phyloP scores from a whole-genome alignment of 2,113 vertebrate species.

The Sorex fumeus region DNA sequence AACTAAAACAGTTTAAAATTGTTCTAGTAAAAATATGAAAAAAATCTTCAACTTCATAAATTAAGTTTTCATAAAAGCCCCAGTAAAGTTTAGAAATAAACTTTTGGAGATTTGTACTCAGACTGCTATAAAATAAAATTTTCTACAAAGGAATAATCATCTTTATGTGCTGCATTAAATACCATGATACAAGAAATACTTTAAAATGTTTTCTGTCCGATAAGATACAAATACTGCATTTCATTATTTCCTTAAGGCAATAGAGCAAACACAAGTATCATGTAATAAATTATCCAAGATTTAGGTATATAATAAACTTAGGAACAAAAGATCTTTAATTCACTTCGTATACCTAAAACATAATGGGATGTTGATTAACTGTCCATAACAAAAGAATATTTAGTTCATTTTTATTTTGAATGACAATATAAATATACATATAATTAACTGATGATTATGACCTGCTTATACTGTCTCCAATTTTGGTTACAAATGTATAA shows the following conservation, averaged over 20 bases:
- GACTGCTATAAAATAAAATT: slow-evolving; percentile 54
- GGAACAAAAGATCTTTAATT: slow-evolving; percentile 15
- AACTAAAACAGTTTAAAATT: slow-evolving; percentile 43
- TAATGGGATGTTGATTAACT: neutral
- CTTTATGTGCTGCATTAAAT: slow-evolving; percentile 41
- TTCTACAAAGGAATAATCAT: slow-evolving; percentile 49
- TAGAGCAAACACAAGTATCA: slow-evolving; percentile 46
- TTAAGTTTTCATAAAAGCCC: slow-evolving; percentile 24
- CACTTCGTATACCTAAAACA: neutral
- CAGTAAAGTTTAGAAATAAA: slow-evolving; percentile 55
- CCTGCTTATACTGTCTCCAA: slow-evolving; percentile 6
- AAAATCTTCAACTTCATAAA: slow-evolving; percentile 23
- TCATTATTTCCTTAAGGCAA: slow-evolving; percentile 56
- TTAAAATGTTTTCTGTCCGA: slow-evolving; percentile 7
- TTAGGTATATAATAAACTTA: slow-evolving; percentile 33
- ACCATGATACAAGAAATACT: slow-evolving; percentile 44
- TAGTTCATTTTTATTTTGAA: slow-evolving; percentile 46
- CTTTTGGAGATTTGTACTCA: neutral
- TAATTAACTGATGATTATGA: slow-evolving; percentile 43
- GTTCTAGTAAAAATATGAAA: slow-evolving; percentile 3
- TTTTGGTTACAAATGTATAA: slow-evolving; percentile 13
- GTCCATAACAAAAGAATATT: neutral
- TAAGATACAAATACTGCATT: slow-evolving; percentile 56
- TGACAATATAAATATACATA: neutral
- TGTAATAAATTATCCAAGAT: slow-evolving; percentile 29